Evolutionary conservation across 2,888 invertebrate genomes (phyloP).

Genomic region (Melieria crassipennis): DNA sequence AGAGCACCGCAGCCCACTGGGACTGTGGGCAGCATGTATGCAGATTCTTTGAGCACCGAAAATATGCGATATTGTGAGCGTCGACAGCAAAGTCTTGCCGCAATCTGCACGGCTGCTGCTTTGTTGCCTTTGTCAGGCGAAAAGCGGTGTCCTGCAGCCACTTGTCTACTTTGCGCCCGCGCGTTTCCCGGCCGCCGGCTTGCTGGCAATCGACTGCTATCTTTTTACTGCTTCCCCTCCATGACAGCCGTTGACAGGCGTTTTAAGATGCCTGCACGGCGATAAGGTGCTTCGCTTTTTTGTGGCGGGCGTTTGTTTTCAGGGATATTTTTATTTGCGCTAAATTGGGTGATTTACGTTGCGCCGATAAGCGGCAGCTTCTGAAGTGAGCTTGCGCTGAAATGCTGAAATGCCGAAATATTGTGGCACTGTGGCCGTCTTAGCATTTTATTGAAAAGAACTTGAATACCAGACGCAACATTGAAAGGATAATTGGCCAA

Average conservation of each 20-base stretch:
- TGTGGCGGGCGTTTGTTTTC: slow-evolving; percentile 19
- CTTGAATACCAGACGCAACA: slow-evolving; percentile 4
- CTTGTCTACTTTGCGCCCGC: not conserved
- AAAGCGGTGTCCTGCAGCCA: not conserved
- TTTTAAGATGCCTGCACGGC: slow-evolving; percentile 55
- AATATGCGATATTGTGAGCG: not conserved
- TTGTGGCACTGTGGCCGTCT: not conserved
- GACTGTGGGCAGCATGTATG: not conserved
- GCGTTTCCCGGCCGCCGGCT: not conserved
- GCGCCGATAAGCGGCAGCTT: slow-evolving; percentile 42
- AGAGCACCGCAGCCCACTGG: too few species aligned
- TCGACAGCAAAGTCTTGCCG: not conserved
- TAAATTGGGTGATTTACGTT: slow-evolving; percentile 61
- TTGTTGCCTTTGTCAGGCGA: too few species aligned
- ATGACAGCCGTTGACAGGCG: slow-evolving; percentile 53
- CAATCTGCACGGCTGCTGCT: not conserved
- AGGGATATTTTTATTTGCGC: slow-evolving; percentile 55
- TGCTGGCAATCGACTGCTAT: not conserved
- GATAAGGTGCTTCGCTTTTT: slow-evolving; percentile 53
- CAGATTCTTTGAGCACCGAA: not conserved
- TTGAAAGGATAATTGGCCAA: slow-evolving; percentile 18
- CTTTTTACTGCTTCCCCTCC: slow-evolving; percentile 2
- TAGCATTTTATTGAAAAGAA: slow-evolving; percentile 1
- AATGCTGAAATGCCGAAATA: not conserved
- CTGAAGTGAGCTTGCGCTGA: not conserved